Evolutionary conservation across 2,797 vertebrate genomes (phyloP), one percentile per base, ranked within the genome.

Genomic region (Sandelia bainsii): DNA sequence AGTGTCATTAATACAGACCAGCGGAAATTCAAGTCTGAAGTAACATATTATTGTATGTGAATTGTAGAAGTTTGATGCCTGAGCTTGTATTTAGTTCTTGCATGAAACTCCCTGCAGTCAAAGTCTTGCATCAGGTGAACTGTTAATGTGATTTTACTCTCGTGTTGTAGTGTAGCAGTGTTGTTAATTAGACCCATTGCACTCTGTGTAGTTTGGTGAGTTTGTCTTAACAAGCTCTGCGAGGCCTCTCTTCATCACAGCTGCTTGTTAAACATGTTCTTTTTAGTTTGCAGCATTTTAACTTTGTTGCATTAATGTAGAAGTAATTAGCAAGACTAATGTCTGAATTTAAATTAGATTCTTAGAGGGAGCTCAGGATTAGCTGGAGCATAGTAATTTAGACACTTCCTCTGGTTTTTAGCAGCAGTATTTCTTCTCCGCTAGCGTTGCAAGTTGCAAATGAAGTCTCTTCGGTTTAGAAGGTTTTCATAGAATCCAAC

Each of bases 241-340:
- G 0, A 61, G 45, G 51, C 12, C 23, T 20, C 57, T 17, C 60
- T 61, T 50, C 59, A 45, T 50, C 56, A 39, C 69, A 27, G 48
- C 58, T 13, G 58, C 62, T 42, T 25, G 32, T 57, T 66, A n/a
- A 61, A 56, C 6, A 8, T 22, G 20, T 65, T 57, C 16, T 11
- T 20, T 58, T 66, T 29, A 37, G 2, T 56, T 77, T 39, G 58
- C 50, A 49, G 56, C 39, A 5, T 66, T 66, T 62, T 9, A 39
- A 56, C 7, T 42, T 53, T 25, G n/a, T 69, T 25, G 3, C 8
- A 45, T 9, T 20, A 39, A 8, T 27, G 13, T 20, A 0, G 20
- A 53, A 44, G 45, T 62, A 69, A 69, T 79, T 59, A 70, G 25
- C 6, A 13, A 7, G 29, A 70, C 20, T 39, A 6, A 66, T 69